Evolutionary conservation across 1,140 invertebrate genomes (phyloP).

Genomic region (Oedothorax gibbosus): DNA sequence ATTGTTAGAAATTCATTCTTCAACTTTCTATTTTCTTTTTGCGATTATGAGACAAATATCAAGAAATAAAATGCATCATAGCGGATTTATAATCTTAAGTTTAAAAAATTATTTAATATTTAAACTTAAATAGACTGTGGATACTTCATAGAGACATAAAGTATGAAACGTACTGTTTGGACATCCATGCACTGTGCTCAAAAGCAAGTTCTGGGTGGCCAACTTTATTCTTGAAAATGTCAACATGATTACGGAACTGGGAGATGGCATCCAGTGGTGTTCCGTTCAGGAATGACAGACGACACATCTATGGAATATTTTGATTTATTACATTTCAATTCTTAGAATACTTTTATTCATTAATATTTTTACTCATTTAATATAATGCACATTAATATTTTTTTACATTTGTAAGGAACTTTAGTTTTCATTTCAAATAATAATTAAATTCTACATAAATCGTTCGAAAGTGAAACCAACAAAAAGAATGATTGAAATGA

Average conservation of each 20-base stretch:
- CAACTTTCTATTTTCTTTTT: too few species aligned
- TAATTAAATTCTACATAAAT: too few species aligned
- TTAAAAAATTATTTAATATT: too few species aligned
- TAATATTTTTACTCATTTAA: neutral
- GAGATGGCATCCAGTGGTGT: slow-evolving; percentile 92
- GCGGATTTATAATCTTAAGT: too few species aligned
- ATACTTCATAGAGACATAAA: too few species aligned
- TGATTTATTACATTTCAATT: neutral
- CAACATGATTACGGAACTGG: slow-evolving; percentile 91
- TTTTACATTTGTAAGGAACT: neutral
- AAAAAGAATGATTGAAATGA: too few species aligned
- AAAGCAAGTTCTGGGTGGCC: slow-evolving; percentile 86
- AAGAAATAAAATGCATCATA: too few species aligned
- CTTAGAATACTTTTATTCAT: neutral
- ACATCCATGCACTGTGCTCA: slow-evolving; percentile 96
- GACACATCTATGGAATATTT: slow-evolving; percentile 74
- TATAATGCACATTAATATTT: neutral
- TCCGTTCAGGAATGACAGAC: slow-evolving; percentile 87
- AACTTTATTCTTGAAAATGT: slow-evolving; percentile 83
- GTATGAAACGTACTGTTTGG: slow-evolving; percentile 82
- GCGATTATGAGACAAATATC: too few species aligned
- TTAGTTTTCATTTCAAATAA: too few species aligned
- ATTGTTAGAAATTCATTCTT: too few species aligned
- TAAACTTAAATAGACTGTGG: too few species aligned
- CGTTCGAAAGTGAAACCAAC: too few species aligned